Evolutionary conservation across 1,140 invertebrate species (phyloP).

Genomic region (Platorchestia sp.): DNA sequence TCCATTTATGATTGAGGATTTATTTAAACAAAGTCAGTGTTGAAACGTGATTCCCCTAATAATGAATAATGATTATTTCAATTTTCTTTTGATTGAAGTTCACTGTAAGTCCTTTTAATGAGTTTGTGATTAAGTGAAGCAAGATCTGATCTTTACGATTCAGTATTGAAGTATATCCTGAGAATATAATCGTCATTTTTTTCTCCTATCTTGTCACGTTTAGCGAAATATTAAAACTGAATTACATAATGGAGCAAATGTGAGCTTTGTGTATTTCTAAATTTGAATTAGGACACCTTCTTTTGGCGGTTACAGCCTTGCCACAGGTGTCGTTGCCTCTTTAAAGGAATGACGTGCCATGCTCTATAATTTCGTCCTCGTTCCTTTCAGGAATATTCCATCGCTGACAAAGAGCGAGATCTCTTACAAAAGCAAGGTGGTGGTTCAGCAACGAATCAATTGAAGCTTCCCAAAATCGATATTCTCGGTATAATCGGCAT

Average conservation of each 20-base stretch:
- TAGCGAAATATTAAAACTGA: neutral
- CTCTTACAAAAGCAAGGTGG: conserved; percentile 13
- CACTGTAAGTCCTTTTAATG: neutral
- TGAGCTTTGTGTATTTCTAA: neutral
- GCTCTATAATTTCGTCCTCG: conserved; percentile 3
- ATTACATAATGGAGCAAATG: neutral
- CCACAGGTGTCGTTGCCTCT: neutral
- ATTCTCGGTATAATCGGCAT: conserved; percentile 82
- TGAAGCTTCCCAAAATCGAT: conserved; percentile 76
- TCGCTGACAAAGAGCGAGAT: conserved; percentile 58
- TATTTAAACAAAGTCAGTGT: no score
- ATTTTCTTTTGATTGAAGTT: neutral
- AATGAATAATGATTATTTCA: neutral
- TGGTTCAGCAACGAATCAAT: neutral
- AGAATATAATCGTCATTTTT: neutral
- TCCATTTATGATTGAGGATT: no score
- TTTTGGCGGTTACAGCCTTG: neutral
- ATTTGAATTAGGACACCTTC: neutral
- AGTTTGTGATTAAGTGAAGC: neutral
- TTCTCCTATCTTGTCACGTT: neutral
- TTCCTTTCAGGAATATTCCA: conserved; percentile 57
- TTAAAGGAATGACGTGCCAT: neutral
- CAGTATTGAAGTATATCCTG: conserved; percentile 14
- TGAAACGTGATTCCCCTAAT: no score
- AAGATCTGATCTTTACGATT: conserved; percentile 26